These are phyloP conservation scores for Alces alces DNA, from an alignment of 2,113 vertebrate genomes.

Conservation along the genomic window DNA sequence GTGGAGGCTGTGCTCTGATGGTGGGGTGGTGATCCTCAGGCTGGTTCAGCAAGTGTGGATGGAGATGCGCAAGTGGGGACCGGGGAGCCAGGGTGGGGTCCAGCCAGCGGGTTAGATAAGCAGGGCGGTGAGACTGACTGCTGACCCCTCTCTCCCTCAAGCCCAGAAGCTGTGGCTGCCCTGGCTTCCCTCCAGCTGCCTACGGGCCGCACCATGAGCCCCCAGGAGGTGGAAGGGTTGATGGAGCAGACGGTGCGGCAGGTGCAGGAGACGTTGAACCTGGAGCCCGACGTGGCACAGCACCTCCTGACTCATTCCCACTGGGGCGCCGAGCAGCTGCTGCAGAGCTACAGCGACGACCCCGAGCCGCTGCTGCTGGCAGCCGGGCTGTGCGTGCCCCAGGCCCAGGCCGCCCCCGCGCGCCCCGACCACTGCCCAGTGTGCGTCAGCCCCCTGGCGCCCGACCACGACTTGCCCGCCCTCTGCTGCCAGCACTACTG, in stretches of 20 bases:
- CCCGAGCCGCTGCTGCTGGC: constrained; percentile 82
- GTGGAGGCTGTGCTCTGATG: too few relatives aligned
- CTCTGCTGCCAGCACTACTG: constrained; percentile 96
- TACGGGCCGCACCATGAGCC: constrained; percentile 92
- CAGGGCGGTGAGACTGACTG: constrained; percentile 5
- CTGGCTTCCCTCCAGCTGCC: constrained; percentile 90
- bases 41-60: neutral
- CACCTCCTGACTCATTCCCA: constrained; percentile 92
- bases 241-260: constrained; percentile 91
- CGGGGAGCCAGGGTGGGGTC: neutral
- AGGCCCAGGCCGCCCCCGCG: constrained; percentile 73
- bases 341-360: constrained; percentile 91
- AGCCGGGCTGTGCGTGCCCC: constrained; percentile 86
- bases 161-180: constrained; percentile 80
- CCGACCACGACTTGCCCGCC: constrained; percentile 78
- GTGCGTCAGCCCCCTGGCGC: constrained; percentile 83
- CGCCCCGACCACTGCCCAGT: constrained; percentile 88
- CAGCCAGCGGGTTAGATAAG: constrained; percentile 56
- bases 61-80: neutral
- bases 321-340: constrained; percentile 94
- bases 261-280: constrained; percentile 88
- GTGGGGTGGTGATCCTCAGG: neutral
- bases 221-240: constrained; percentile 89
- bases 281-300: constrained; percentile 86
- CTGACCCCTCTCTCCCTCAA: constrained; percentile 19